phyloP scores from a whole-genome alignment of 2,888 invertebrate genomes.

The Noctua fimbriata region DNA sequence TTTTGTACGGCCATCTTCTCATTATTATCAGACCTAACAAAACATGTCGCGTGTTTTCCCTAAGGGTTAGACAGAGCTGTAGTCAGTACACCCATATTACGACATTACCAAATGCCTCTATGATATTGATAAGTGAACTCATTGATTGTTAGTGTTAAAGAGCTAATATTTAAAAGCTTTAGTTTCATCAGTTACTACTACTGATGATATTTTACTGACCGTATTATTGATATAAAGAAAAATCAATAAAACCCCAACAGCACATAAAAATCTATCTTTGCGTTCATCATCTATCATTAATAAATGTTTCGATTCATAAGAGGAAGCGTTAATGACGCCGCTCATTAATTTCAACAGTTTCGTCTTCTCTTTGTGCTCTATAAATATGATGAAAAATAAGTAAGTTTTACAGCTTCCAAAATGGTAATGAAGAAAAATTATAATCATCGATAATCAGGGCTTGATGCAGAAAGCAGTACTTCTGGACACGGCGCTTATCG shows the following conservation, averaged over 20 bases:
- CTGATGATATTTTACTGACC: background rate
- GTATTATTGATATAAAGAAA: background rate
- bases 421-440: background rate
- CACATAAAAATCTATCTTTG: constrained; percentile 7
- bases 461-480: too few species aligned
- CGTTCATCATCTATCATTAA: constrained; percentile 55
- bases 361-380: constrained; percentile 44
- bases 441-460: too few species aligned
- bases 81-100: background rate
- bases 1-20: background rate
- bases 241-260: constrained; percentile 12
- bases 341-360: constrained; percentile 74
- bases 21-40: background rate
- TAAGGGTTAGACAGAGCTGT: too few species aligned
- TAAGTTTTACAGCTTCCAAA: background rate
- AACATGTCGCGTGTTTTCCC: background rate
- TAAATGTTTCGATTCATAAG: constrained; percentile 61
- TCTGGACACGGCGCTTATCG: too few species aligned
- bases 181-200: background rate
- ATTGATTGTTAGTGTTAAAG: background rate
- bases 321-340: constrained; percentile 71
- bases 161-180: background rate
- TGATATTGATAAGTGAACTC: background rate
- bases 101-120: background rate
- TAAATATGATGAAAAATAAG: constrained; percentile 38